phyloP scores from a whole-genome alignment of 2,113 vertebrate genomes.

The Elgaria multicarinata region DNA sequence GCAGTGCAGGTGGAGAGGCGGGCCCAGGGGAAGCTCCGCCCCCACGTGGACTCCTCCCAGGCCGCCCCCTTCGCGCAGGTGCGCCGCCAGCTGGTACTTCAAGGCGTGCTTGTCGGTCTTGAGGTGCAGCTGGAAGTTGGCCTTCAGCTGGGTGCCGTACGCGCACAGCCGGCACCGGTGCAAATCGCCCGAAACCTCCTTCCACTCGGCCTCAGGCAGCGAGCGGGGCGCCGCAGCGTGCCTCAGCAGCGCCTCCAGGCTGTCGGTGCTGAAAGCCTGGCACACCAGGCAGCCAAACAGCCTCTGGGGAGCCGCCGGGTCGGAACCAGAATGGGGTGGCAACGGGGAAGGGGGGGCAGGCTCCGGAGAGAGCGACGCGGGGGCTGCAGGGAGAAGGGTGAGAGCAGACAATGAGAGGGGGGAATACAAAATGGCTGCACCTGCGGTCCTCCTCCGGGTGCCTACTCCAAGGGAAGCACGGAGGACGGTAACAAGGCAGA shows the following conservation, averaged over 20 bases:
- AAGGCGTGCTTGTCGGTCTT: slow-evolving; percentile 77
- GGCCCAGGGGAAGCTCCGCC: slow-evolving; percentile 43
- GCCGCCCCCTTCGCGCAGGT: slow-evolving; percentile 73
- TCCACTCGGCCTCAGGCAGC: slow-evolving; percentile 74
- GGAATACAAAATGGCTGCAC: background rate
- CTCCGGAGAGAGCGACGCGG: slow-evolving; percentile 62
- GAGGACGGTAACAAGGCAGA: too few species aligned
- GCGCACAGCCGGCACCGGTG: slow-evolving; percentile 78
- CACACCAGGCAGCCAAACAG: slow-evolving; percentile 76
- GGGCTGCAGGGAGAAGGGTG: slow-evolving; percentile 30
- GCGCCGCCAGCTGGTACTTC: slow-evolving; percentile 76
- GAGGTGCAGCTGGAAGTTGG: slow-evolving; percentile 79
- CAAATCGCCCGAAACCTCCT: slow-evolving; percentile 72
- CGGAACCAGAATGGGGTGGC: slow-evolving; percentile 49
- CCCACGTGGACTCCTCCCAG: slow-evolving; percentile 29
- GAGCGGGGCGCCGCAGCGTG: slow-evolving; percentile 71
- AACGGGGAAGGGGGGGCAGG: slow-evolving; percentile 50
- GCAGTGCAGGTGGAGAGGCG: slow-evolving; percentile 73
- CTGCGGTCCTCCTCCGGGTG: too few species aligned
- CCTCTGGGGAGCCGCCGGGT: slow-evolving; percentile 54
- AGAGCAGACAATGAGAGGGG: slow-evolving; percentile 13
- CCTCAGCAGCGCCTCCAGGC: slow-evolving; percentile 71
- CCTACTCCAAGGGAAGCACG: too few species aligned
- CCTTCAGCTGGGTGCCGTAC: slow-evolving; percentile 77
- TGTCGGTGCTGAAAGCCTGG: slow-evolving; percentile 75